A percentile compares a stretch with the other conserved stretches of the same genome.
These are phyloP conservation scores for Leptocoma aspasia DNA, from an alignment of 2,113 vertebrate species.

Conservation along the genomic window DNA sequence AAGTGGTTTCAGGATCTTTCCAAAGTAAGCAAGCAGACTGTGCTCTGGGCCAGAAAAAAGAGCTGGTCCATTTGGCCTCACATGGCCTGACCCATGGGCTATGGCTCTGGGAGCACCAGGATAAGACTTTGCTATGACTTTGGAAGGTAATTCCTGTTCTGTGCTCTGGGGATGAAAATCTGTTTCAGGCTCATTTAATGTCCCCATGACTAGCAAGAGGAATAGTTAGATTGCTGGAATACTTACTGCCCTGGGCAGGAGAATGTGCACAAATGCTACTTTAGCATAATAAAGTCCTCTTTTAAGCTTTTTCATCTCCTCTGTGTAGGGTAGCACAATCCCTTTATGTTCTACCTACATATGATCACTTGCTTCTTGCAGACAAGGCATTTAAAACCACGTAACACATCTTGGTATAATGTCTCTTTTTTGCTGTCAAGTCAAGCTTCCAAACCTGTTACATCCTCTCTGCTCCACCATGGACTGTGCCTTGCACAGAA, in stretches of 20 bases:
- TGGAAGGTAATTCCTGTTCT: neutral
- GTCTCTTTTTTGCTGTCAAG: neutral
- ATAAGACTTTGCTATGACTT: neutral
- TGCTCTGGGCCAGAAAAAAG: neutral
- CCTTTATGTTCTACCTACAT: neutral
- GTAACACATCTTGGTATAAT: neutral
- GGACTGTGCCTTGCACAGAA: neutral
- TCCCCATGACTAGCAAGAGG: accelerated
- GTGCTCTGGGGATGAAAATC: neutral
- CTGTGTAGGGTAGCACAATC: neutral
- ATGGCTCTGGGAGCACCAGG: accelerated
- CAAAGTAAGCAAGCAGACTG: neutral
- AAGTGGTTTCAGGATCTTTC: neutral
- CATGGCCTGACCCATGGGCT: neutral
- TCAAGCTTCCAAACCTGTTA: neutral
- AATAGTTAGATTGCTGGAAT: neutral
- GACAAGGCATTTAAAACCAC: neutral
- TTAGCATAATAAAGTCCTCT: neutral
- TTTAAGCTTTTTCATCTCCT: neutral
- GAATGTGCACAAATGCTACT: neutral
- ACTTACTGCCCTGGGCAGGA: neutral
- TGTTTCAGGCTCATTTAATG: neutral
- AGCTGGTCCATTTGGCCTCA: accelerated
- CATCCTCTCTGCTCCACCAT: neutral
- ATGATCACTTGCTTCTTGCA: neutral